Evolutionary conservation across 1,140 invertebrate genomes (phyloP).

Genomic region (Ceratitis capitata): DNA sequence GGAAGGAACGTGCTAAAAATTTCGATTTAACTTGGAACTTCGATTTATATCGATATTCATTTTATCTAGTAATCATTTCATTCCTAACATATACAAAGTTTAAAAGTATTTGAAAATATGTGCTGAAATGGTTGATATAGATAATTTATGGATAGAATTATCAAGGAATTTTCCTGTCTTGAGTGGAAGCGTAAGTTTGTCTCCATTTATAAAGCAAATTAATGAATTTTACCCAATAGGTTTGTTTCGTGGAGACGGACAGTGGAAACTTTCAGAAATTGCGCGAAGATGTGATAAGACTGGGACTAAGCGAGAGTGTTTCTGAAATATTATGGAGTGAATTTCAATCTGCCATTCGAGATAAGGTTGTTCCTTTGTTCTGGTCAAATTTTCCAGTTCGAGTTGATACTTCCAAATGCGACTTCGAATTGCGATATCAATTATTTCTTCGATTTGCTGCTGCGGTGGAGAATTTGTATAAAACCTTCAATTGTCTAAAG

Average conservation of each 20-base stretch:
- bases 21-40: too few species aligned
- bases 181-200: neutral
- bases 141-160: neutral
- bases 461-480: constrained; percentile 51
- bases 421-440: neutral
- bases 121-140: neutral
- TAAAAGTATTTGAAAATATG: too few species aligned
- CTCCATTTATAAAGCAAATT: neutral
- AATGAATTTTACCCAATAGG: neutral
- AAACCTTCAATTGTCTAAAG: constrained; percentile 46
- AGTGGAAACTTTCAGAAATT: neutral
- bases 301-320: neutral
- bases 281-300: neutral
- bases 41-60: too few species aligned
- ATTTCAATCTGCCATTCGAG: neutral
- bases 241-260: neutral
- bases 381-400: constrained; percentile 53
- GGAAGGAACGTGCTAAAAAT: too few species aligned
- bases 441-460: constrained; percentile 45
- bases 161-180: neutral
- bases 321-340: neutral
- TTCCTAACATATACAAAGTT: too few species aligned
- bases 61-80: too few species aligned
- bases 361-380: constrained; percentile 53
- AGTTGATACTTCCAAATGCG: constrained; percentile 39